Conservation (phyloP, 2,113 vertebrate species). For the human region GRCh38 chrX:112742501-112743000, state of each 20-base stretch:
- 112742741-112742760: neutral
- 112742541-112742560: conserved; percentile 44
- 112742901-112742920: neutral
- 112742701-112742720: conserved; percentile 34
- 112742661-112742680: conserved; percentile 28
- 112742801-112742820: conserved; percentile 6
- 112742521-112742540: conserved; percentile 48
- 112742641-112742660: neutral
- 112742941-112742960: neutral
- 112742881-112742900: neutral
- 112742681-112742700: neutral
- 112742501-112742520: conserved; percentile 45
- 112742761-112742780: conserved; percentile 48
- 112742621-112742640: neutral
- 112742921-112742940: neutral
- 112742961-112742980: neutral
- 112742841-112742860: neutral
- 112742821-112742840: neutral
- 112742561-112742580: conserved; percentile 43
- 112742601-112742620: conserved; percentile 33
- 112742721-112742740: conserved; percentile 29
- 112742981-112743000: neutral
- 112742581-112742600: conserved; percentile 17
- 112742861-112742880: neutral
- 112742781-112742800: neutral